Conservation (phyloP, 2,888 invertebrate species). For the Ditula angustiorana region DNA sequence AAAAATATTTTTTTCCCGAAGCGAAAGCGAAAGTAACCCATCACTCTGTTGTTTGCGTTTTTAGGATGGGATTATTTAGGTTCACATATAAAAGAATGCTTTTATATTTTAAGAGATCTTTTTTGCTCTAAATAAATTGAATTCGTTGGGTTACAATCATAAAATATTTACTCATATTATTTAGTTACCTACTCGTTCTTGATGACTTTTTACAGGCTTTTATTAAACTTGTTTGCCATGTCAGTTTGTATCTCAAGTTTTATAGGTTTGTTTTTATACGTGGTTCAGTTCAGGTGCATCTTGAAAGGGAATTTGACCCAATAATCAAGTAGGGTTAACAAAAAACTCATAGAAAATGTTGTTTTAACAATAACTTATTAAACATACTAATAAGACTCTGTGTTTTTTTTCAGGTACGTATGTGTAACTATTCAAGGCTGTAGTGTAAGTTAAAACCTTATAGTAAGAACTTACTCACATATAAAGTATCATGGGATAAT, state of each 20-base stretch:
- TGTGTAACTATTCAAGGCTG: neutral
- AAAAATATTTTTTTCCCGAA: conserved; percentile 16
- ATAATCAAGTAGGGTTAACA: no score
- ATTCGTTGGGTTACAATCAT: conserved; percentile 26
- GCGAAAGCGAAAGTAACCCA: conserved; percentile 4
- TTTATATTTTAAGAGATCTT: neutral
- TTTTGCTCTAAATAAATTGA: conserved; percentile 19
- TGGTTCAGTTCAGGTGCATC: no score
- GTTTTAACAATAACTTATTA: no score
- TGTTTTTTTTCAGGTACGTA: conserved; percentile 1
- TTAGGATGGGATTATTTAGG: conserved; percentile 5
- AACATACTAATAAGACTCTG: neutral
- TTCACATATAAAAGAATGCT: neutral
- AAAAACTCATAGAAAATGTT: no score
- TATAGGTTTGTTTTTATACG: no score
- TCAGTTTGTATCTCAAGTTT: no score
- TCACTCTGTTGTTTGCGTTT: conserved; percentile 23
- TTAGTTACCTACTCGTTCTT: neutral
- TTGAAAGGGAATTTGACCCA: no score
- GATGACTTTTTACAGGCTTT: neutral
- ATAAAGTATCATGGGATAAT: no score
- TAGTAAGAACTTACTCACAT: no score
- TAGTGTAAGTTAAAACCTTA: neutral
- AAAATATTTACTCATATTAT: neutral
- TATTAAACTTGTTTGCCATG: no score